phyloP scores from a whole-genome alignment of 2,888 invertebrate species.

The Apoderus coryli region DNA sequence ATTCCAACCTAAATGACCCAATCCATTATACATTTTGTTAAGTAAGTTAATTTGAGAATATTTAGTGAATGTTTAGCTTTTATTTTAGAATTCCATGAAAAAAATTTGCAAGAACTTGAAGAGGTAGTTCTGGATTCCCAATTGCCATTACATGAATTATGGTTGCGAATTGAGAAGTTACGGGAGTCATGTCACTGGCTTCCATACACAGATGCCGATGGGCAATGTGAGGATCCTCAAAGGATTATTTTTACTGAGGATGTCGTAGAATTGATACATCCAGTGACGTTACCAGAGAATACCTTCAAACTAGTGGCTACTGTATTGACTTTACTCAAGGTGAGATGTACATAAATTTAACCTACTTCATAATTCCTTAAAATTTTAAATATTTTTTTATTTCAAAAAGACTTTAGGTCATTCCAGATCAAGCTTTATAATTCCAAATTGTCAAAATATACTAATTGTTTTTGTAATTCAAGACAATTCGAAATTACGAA shows the following conservation, averaged over 20 bases:
- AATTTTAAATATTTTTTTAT: not conserved
- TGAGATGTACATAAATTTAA: conserved; percentile 18
- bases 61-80: no score
- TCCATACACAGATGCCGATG: conserved; percentile 35
- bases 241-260: conserved; percentile 49
- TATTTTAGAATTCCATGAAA: conserved; percentile 34
- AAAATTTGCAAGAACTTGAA: conserved; percentile 42
- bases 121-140: conserved; percentile 42
- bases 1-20: conserved; percentile 25
- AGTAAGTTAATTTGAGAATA: no score
- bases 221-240: conserved; percentile 44
- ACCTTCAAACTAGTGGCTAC: conserved; percentile 44
- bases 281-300: conserved; percentile 42
- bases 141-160: conserved; percentile 56
- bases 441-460: no score
- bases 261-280: conserved; percentile 52
- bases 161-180: conserved; percentile 59
- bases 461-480: no score
- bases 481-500: no score
- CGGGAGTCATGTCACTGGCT: conserved; percentile 61
- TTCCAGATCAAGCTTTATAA: no score
- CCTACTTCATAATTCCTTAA: not conserved
- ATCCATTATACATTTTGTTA: no score
- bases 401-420: not conserved
- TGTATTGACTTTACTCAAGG: conserved; percentile 42